phyloP scores from a whole-genome alignment of 2,113 vertebrate species.

The Lipophrys pholis region DNA sequence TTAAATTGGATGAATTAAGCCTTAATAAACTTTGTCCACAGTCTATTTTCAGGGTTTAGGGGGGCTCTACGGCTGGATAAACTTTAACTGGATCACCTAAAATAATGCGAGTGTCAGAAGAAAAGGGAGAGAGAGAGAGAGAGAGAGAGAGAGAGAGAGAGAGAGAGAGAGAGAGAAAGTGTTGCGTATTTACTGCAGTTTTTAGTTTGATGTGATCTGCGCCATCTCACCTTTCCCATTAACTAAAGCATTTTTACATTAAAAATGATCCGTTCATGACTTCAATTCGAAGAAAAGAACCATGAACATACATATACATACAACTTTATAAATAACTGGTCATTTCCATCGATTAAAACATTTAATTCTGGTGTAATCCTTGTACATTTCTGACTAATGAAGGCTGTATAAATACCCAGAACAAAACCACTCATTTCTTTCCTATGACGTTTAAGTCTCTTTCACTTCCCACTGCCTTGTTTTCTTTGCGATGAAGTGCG shows the following conservation, averaged over 20 bases:
- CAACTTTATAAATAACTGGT: background rate
- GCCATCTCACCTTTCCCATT: too few species aligned
- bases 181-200: background rate
- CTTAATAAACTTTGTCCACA: conserved; percentile 59
- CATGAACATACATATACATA: too few species aligned
- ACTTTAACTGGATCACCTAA: conserved; percentile 30
- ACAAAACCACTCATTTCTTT: conserved; percentile 32
- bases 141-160: background rate
- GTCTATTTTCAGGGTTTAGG: conserved; percentile 49
- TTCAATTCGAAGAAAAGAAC: too few species aligned
- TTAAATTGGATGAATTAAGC: conserved; percentile 69
- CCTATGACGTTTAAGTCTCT: conserved; percentile 6
- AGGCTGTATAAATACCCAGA: conserved; percentile 19
- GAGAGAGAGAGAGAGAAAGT: background rate
- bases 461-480: conserved; percentile 14
- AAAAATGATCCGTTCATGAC: too few species aligned
- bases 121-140: background rate
- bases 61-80: background rate
- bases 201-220: background rate
- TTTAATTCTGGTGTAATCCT: conserved; percentile 5
- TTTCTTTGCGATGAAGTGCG: conserved; percentile 17
- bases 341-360: background rate
- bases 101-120: background rate
- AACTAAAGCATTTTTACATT: too few species aligned
- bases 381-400: background rate